Conservation (phyloP, 2,113 vertebrate species). For the Lota lota region DNA sequence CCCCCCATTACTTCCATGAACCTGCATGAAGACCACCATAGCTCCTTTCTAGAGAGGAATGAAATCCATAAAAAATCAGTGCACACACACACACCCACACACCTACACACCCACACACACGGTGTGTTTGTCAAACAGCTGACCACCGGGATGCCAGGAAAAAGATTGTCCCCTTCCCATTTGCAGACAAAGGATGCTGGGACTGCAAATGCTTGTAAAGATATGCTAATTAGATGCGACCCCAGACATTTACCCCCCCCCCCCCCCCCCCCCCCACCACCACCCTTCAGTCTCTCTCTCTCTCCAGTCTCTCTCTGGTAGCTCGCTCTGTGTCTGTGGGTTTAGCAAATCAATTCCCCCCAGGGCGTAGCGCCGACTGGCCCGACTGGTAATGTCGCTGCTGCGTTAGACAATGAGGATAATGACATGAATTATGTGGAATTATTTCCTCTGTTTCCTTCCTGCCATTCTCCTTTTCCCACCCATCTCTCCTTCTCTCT, state of each 20-base stretch:
- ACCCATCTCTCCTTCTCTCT: constrained; percentile 24
- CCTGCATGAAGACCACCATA: too few species aligned
- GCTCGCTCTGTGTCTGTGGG: too few species aligned
- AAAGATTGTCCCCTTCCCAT: constrained; percentile 27
- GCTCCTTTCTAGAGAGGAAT: too few species aligned
- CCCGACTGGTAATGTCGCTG: neutral
- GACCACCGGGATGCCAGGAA: constrained; percentile 32
- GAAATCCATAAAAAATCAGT: too few species aligned
- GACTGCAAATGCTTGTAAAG: constrained; percentile 51
- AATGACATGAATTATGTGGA: constrained; percentile 32
- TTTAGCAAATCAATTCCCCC: too few species aligned
- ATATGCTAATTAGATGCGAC: constrained; percentile 71
- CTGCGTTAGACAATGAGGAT: constrained; percentile 51
- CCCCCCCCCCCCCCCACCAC: too few species aligned
- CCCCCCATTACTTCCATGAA: too few species aligned
- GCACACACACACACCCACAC: too few species aligned
- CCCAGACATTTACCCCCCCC: constrained; percentile 30
- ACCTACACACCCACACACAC: too few species aligned
- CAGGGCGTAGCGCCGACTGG: too few species aligned
- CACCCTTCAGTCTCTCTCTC: neutral
- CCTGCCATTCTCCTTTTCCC: constrained; percentile 7
- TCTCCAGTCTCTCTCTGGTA: constrained; percentile 3
- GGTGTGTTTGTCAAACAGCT: too few species aligned
- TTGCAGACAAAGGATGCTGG: constrained; percentile 64
- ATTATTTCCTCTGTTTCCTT: neutral